Conservation (phyloP, 2,797 vertebrate genomes). For the Zalophus californianus region DNA sequence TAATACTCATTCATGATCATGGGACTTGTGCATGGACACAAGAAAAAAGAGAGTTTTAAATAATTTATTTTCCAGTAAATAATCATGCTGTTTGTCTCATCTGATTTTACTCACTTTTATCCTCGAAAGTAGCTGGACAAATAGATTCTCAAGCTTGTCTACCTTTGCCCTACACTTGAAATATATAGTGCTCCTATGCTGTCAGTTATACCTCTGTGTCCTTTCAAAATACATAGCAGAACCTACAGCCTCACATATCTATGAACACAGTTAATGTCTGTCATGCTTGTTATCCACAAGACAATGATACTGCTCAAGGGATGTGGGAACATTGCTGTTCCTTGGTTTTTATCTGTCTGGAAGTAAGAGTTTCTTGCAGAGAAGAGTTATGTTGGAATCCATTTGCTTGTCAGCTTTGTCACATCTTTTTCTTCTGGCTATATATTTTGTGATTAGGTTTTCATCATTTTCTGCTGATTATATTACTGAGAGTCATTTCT, state of each 20-base stretch:
- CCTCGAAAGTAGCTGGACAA: background rate
- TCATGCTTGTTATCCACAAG: conserved; percentile 64
- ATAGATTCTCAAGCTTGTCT: conserved; percentile 1
- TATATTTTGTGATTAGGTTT: conserved; percentile 75
- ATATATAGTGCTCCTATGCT: conserved; percentile 11
- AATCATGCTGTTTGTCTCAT: background rate
- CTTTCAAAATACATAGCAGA: conserved; percentile 34
- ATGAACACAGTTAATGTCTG: conserved; percentile 23
- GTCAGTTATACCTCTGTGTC: conserved; percentile 24
- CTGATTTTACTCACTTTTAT: conserved; percentile 50
- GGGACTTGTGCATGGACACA: background rate
- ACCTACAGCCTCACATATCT: background rate
- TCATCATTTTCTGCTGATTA: conserved; percentile 73
- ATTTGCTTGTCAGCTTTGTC: conserved; percentile 64
- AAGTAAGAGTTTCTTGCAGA: conserved; percentile 43
- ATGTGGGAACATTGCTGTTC: conserved; percentile 57
- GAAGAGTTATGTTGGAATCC: conserved; percentile 63
- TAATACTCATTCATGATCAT: background rate
- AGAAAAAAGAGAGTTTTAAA: background rate
- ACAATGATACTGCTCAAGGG: conserved; percentile 61
- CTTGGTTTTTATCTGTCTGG: conserved; percentile 59
- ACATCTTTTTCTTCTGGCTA: conserved; percentile 57
- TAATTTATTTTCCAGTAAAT: conserved; percentile 60
- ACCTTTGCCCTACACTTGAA: conserved; percentile 44
- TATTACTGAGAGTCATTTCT: conserved; percentile 56